Percentiles rank a stretch among this genome's conserved stretches.
Conservation (phyloP, 2,888 invertebrate species). For the Pegoplata infirma region DNA sequence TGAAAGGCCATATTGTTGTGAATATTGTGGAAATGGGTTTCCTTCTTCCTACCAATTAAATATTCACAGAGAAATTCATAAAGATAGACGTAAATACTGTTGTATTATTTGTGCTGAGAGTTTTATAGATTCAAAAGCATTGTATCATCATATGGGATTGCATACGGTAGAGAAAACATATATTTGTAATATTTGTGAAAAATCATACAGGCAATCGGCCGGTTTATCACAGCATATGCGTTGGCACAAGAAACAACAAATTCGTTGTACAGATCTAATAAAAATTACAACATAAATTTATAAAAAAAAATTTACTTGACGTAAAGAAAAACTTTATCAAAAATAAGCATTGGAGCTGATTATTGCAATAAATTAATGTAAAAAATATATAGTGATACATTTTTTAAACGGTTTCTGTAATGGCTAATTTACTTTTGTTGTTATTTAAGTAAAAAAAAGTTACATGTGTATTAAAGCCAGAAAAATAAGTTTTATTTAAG, state of each 20-base stretch:
- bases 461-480: too few species aligned
- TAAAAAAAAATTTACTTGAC: not conserved
- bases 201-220: conserved; percentile 70
- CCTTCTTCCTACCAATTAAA: conserved; percentile 59
- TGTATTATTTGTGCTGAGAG: conserved; percentile 68
- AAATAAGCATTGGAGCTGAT: too few species aligned
- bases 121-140: conserved; percentile 68
- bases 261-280: conserved; percentile 15
- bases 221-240: conserved; percentile 71
- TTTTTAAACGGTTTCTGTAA: too few species aligned
- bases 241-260: conserved; percentile 56
- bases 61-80: conserved; percentile 47
- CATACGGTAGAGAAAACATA: conserved; percentile 68
- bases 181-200: conserved; percentile 69
- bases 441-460: too few species aligned
- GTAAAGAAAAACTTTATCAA: too few species aligned
- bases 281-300: conserved; percentile 17
- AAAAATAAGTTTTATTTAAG: too few species aligned
- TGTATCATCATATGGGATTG: conserved; percentile 68
- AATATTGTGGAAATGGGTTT: conserved; percentile 59
- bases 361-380: too few species aligned
- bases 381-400: too few species aligned
- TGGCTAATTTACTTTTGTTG: too few species aligned
- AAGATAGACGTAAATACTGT: conserved; percentile 50
- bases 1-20: conserved; percentile 69